Evolutionary conservation across 2,797 vertebrate genomes (phyloP), one percentile per base, ranked within the genome.

Genomic region (Fistularia commersonii): DNA sequence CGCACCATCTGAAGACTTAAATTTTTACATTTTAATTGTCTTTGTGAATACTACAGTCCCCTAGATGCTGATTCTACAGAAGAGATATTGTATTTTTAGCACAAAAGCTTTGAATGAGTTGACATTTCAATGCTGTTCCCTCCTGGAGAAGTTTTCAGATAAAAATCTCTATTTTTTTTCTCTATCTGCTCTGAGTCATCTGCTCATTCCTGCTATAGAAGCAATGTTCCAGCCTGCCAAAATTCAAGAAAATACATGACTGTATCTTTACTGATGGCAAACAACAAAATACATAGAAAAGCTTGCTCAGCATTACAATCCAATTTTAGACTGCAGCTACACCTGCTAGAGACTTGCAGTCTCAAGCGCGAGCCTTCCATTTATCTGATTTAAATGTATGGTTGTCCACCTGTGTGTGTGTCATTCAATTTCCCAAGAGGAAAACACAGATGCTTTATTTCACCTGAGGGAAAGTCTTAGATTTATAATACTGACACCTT

Each of bases 241-340:
- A 58, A 61, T 32, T 41, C 42, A n/a, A 41, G 64, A 56, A 59
- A 46, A 65, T 32, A 32, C 54, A 47, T 57, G 67, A 61, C 61
- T 51, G 42, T 77, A 72, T 78, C 61, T n/a, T 61, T 38, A 51
- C 79, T 70, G 69, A 62, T 38, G 55, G 57, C 62, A 74, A 73
- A 78, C 71, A 75, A 61, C 66, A 45, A 72, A 69, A 74, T 46
- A 54, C 58, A 55, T 54, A 66, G 40, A n/a, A 59, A 55, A 40
- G 61, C 57, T 70, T 63, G 65, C 69, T 80, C 72, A 69, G 77
- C 75, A 80, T 48, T 40, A 48, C 23, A 61, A 70, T 73, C 62
- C 63, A 69, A 64, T 79, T 77, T 79, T 54, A 65, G 59, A 57
- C 61, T 40, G 40, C 44, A 42, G 48, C 53, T 44, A 39, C 35